Base-by-base conservation (phyloP, 2,113 vertebrate species). In the Myotis davidii region DNA sequence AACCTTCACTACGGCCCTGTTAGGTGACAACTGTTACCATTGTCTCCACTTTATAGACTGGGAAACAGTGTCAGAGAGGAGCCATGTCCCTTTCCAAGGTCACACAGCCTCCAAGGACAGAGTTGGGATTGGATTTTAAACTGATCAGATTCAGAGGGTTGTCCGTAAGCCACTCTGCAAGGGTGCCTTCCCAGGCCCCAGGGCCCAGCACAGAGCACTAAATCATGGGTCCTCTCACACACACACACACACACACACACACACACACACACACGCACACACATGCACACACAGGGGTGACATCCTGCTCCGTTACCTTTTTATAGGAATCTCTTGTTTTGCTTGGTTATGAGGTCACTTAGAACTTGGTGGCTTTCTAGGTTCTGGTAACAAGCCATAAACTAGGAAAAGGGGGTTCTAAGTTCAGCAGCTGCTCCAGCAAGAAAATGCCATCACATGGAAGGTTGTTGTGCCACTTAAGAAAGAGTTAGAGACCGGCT, bases 241-340 rank as follows among this genome's bases (percentile, higher is more conserved):
- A 5, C 3, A 2, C 12, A 4, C 4, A 2, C 20, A 9, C 18
- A 9, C 4, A 1, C 14, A 3, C 65, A 37, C 32, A 32, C 54
- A 45, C 37, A 3, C 17, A 13, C 4, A 3, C 9, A 1, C 65
- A 37, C 32, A 18, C 74, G 13, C 6, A 61, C 25, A 20, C 37
- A 9, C 25, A 9, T 9, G 3, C 3, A 7, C 18, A 27, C n/a
- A 82, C 37, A 72, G 23, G 12, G 74, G 56, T 29, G 37, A 52
- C 14, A 39, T 10, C 56, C 54, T 67, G 13, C 39, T 64, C 67
- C 11, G 1, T 25, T 45, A 13, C 11, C 42, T 81, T 77, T 74
- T 77, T 27, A 9, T 1, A 73, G n/a, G 18, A 78, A 52, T 37
- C 64, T 65, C 17, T 32, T 23, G 2, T 42, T 37, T 21, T 48